These are phyloP conservation scores for Poecilia latipinna DNA, from an alignment of 2,113 vertebrate species.

Conservation along the genomic window DNA sequence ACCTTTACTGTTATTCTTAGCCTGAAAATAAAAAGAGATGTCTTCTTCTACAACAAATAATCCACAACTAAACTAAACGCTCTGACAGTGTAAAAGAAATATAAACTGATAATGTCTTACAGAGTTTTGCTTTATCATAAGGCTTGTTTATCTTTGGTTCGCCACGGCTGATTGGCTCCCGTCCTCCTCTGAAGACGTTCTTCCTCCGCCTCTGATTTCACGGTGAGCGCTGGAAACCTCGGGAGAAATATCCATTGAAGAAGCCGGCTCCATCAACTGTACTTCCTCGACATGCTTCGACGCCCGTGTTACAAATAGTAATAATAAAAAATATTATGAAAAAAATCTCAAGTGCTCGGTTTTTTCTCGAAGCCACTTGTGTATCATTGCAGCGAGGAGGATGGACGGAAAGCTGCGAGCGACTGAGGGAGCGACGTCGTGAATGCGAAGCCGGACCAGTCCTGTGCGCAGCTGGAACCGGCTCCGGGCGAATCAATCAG, in stretches of 20 bases:
- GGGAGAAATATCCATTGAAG: conserved; percentile 69
- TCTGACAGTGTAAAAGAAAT: background rate
- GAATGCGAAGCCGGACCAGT: conserved; percentile 62
- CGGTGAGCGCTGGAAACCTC: conserved; percentile 47
- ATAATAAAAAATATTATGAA: background rate
- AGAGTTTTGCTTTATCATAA: conserved; percentile 75
- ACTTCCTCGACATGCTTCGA: conserved; percentile 47
- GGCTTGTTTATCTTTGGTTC: conserved; percentile 80
- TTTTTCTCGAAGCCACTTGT: conserved; percentile 16
- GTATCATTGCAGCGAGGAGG: conserved; percentile 44
- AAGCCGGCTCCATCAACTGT: conserved; percentile 34
- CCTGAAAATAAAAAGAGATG: background rate
- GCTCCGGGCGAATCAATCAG: conserved; percentile 74
- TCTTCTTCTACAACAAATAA: background rate
- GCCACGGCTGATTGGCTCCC: conserved; percentile 70
- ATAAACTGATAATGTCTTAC: conserved; percentile 53
- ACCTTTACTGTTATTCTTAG: background rate
- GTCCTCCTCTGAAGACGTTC: conserved; percentile 72
- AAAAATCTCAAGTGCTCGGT: conserved; percentile 13
- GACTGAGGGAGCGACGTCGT: conserved; percentile 61
- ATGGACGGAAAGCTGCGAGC: conserved; percentile 42
- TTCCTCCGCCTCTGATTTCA: conserved; percentile 65
- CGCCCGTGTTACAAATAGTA: background rate
- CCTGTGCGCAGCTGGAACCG: conserved; percentile 57
- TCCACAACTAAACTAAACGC: background rate